Evolutionary conservation across 2,113 vertebrate genomes (phyloP).

Genomic region (Tyrannus savana): DNA sequence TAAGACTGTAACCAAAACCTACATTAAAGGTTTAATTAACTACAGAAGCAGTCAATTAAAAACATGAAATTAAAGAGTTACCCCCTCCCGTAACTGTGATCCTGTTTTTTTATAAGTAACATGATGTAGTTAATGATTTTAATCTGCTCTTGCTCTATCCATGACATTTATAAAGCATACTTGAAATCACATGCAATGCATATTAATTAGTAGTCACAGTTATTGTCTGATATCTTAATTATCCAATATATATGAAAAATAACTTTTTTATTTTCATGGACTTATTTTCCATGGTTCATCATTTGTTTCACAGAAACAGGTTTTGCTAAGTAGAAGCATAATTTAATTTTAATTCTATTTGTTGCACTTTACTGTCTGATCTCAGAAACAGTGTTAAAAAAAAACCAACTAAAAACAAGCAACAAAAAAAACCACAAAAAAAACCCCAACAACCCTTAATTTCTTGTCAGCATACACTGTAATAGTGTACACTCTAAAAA

Average conservation of each 20-base stretch:
- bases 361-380: background rate
- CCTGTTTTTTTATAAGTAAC: slow-evolving; percentile 40
- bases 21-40: slow-evolving; percentile 69
- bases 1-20: slow-evolving; percentile 46
- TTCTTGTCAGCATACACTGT: background rate
- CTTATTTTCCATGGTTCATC: background rate
- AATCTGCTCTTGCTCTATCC: slow-evolving; percentile 20
- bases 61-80: slow-evolving; percentile 67
- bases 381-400: background rate
- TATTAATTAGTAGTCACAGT: slow-evolving; percentile 29
- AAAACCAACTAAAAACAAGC: too few relatives aligned
- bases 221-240: background rate
- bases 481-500: background rate
- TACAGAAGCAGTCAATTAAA: slow-evolving; percentile 61
- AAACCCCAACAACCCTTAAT: background rate
- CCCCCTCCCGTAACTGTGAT: slow-evolving; percentile 4
- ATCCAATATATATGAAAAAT: background rate
- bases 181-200: slow-evolving; percentile 11
- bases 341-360: background rate
- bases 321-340: background rate
- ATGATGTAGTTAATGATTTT: slow-evolving; percentile 49
- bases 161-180: slow-evolving; percentile 62
- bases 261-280: background rate
- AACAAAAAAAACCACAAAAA: background rate
- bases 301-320: background rate